Conservation (phyloP, 1,140 invertebrate species). For the Rhyzopertha dominica region DNA sequence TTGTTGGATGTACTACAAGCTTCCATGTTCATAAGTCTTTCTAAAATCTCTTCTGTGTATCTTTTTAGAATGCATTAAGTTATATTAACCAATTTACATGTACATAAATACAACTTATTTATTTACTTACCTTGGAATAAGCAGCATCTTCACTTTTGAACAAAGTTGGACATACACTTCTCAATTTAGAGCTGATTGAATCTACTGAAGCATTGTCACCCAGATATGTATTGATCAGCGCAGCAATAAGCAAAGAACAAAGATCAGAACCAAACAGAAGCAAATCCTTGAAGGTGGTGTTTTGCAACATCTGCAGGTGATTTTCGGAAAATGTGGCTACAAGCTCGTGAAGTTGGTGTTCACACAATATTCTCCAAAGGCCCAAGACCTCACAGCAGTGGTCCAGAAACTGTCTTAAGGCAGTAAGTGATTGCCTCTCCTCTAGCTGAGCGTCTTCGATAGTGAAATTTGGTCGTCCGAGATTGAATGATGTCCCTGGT, state of each 20-base stretch:
- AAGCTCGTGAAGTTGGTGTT: conserved; percentile 78
- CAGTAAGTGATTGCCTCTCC: conserved; percentile 70
- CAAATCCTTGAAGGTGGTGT: conserved; percentile 67
- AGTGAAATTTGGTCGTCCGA: conserved; percentile 22
- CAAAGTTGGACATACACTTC: conserved; percentile 88
- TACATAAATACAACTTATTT: no score
- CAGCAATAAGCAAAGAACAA: conserved; percentile 66
- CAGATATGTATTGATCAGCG: conserved; percentile 80
- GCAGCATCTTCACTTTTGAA: conserved; percentile 95
- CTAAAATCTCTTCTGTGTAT: no score
- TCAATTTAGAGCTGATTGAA: conserved; percentile 79
- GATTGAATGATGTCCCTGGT: conserved; percentile 21
- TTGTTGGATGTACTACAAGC: no score
- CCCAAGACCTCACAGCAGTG: conserved; percentile 85
- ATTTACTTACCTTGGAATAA: conserved; percentile 79
- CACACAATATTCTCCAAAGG: conserved; percentile 89
- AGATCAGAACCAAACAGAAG: conserved; percentile 80
- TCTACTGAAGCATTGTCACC: conserved; percentile 93
- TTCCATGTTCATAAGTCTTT: no score
- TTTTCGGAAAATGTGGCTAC: conserved; percentile 58
- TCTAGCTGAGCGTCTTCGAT: conserved; percentile 42
- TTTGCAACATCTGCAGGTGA: conserved; percentile 54
- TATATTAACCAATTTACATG: no score
- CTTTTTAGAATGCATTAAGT: no score
- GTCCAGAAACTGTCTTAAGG: conserved; percentile 70